Conservation (phyloP, 2,888 invertebrate species). For the Tetragonisca angustula region DNA sequence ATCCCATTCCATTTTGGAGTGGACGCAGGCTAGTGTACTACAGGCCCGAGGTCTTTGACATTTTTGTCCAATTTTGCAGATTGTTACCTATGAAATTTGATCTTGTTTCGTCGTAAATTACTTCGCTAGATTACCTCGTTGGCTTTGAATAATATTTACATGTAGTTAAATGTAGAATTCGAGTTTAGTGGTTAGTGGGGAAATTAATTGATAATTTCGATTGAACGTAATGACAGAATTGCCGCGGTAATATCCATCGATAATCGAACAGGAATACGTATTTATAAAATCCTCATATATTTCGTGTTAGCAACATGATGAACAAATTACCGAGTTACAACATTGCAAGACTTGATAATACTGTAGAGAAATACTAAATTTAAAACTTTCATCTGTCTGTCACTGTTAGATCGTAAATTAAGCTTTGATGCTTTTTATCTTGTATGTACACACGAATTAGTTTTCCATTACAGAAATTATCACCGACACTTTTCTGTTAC, state of each 20-base stretch:
- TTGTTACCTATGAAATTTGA: neutral
- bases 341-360: neutral
- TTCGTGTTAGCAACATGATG: neutral
- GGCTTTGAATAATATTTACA: neutral
- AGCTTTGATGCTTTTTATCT: neutral
- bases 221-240: conserved; percentile 6
- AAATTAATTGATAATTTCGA: conserved; percentile 14
- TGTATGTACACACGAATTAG: neutral
- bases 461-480: neutral
- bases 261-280: neutral
- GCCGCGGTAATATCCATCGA: neutral
- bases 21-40: too few species aligned
- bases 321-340: neutral
- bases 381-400: too few species aligned
- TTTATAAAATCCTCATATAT: neutral
- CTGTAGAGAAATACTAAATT: neutral
- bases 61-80: neutral
- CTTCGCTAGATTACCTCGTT: neutral
- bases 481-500: conserved; percentile 9
- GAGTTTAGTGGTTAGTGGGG: neutral
- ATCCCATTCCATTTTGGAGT: conserved; percentile 22
- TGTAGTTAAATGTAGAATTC: neutral
- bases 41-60: conserved; percentile 25
- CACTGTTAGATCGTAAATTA: too few species aligned
- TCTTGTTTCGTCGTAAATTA: neutral